Evolutionary conservation across 2,113 vertebrate species (phyloP), one percentile per base, ranked within the genome.

Genomic region (Pygoscelis adeliae): DNA sequence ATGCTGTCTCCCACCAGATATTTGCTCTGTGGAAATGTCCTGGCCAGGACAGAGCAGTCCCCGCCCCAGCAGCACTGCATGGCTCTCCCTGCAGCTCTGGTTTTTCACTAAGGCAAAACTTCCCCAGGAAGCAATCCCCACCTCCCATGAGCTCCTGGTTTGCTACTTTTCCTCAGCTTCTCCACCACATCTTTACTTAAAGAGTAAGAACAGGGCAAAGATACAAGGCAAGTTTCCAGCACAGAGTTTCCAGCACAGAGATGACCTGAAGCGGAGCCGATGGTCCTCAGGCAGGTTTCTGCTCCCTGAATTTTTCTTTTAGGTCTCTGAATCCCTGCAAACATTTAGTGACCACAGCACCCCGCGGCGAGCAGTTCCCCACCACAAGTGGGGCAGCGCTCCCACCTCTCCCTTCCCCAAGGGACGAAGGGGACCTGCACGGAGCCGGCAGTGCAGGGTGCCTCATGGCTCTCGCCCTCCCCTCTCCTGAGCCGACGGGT

Each of bases 31-130:
- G 15, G 71, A 49, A 49, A 27, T 10, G 52, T 23, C 42, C 71
- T 50, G 38, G 20, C 25, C 16, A 32, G 53, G 84, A 44, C 53
- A 21, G 84, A 6, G 63, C 36, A 59, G 53, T 21, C 32, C 36
- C 23, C 1, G 0, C 52, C 40, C 18, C 44, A n/a, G 52, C 1
- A 0, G 49, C 18, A 32, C 9, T 6, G 9, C 34, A 11, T 3
- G 21, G 38, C 58, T 73, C 29, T 76, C 29, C 12, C 29, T 29
- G 40, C 17, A 34, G n/a, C 61, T 66, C 22, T 12, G 18, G 5
- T n/a, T 47, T 38, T 65, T 47, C 27, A 40, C 61, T 11, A 34
- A 47, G 27, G 40, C 34, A 55, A 17, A 47, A 56, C 40, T 47
- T 21, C 18, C 16, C 6, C 1, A 1, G n/a, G 29, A 32, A 55